Percentiles rank a stretch among this genome's conserved stretches.
These are phyloP conservation scores for Ophioderma brevispina DNA, from an alignment of 35 echinoderm and acorn worm genomes.

Conservation along the genomic window DNA sequence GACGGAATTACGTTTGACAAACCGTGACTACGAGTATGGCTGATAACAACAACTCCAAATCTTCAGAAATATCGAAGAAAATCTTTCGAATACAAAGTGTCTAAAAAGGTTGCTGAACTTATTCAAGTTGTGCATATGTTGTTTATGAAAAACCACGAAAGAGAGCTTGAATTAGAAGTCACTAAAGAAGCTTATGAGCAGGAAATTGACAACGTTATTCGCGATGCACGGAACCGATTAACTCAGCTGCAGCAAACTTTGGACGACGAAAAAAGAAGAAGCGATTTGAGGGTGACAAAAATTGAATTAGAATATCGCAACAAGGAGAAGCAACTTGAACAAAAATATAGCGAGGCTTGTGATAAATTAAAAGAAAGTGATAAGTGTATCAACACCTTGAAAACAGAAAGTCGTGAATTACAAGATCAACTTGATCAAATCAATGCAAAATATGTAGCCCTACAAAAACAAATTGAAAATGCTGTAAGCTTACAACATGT, in stretches of 20 bases:
- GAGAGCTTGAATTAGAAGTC: conserved; percentile 77
- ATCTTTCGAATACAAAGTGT: conserved; percentile 92
- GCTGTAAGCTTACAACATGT: not conserved
- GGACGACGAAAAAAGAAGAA: conserved; percentile 44
- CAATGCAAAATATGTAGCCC: not conserved
- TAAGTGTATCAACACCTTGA: conserved; percentile 9
- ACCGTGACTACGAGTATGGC: not conserved
- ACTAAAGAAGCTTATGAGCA: conserved; percentile 75
- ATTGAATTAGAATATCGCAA: conserved; percentile 15
- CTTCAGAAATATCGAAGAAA: conserved; percentile 26
- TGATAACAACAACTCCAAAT: not conserved
- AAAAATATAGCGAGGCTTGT: conserved; percentile 11
- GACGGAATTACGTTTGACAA: no score
- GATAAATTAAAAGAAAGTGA: conserved; percentile 1
- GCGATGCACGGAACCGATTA: conserved; percentile 64
- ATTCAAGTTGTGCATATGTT: conserved; percentile 98
- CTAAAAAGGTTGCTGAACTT: conserved; percentile 92
- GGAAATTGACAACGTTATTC: conserved; percentile 68
- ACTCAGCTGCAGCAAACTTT: conserved; percentile 24
- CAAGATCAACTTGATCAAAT: not conserved
- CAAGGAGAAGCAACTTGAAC: conserved; percentile 14
- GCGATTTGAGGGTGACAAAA: not conserved
- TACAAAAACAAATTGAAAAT: conserved; percentile 3
- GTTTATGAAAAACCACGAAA: conserved; percentile 92
- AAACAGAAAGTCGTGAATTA: not conserved